These are phyloP conservation scores for Dendrophyllia cribrosa DNA, from an alignment of 64 coral and sea anemone species.

Conservation along the genomic window DNA sequence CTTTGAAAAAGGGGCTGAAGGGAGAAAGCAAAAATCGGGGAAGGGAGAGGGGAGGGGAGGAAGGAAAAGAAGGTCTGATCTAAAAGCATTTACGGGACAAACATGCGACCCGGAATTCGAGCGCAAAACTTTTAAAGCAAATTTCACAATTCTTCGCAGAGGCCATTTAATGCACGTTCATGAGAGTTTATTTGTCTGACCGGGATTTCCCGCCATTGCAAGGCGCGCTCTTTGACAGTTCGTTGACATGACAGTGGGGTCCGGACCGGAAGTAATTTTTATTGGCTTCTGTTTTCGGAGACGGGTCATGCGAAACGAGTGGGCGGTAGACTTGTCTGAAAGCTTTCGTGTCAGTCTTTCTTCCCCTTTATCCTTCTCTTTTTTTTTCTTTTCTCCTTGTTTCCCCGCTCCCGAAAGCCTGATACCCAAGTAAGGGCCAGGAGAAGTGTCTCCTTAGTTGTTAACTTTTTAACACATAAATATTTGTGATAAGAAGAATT, in stretches of 20 bases:
- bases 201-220: neutral
- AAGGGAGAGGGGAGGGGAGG: too few relatives aligned
- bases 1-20: too few relatives aligned
- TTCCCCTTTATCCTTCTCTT: neutral
- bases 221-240: neutral
- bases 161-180: neutral
- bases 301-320: neutral
- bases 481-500: too few relatives aligned
- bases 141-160: neutral
- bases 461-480: too few relatives aligned
- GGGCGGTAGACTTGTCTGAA: neutral
- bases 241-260: neutral
- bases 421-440: neutral
- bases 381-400: too few relatives aligned
- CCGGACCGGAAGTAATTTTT: neutral
- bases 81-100: too few relatives aligned
- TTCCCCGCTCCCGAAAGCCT: too few relatives aligned
- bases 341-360: conserved; percentile 1
- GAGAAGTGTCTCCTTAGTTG: too few relatives aligned
- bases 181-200: neutral
- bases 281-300: neutral
- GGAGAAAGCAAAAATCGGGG: too few relatives aligned
- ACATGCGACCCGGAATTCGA: neutral
- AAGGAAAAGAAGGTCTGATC: too few relatives aligned
- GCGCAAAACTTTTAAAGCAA: neutral